These are phyloP conservation scores for Dynastes tityus DNA, from an alignment of 2,888 invertebrate genomes.

Conservation along the genomic window DNA sequence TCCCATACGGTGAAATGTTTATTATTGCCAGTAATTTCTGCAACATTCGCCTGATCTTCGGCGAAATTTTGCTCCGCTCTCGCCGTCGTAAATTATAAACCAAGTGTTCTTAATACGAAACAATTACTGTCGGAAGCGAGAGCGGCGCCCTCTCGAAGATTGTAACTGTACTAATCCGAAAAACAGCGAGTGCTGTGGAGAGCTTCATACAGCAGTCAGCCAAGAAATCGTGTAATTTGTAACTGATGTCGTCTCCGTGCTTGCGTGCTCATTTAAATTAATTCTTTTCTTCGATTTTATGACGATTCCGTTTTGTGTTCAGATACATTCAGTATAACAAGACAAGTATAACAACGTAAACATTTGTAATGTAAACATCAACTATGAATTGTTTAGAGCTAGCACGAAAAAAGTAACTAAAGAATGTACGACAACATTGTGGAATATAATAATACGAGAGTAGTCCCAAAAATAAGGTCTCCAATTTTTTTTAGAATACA, in stretches of 20 bases:
- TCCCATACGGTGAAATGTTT: constrained; percentile 25
- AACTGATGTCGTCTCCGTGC: constrained; percentile 20
- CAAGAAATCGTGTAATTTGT: constrained; percentile 33
- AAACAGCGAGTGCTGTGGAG: constrained; percentile 19
- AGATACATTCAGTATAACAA: no score
- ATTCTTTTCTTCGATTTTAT: not conserved
- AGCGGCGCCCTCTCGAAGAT: constrained; percentile 18
- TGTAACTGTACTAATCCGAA: constrained; percentile 29
- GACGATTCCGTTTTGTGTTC: no score
- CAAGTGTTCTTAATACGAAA: constrained; percentile 50
- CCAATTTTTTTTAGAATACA: no score
- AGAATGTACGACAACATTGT: no score
- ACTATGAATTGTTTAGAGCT: no score
- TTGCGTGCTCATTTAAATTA: constrained; percentile 3
- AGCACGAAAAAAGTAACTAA: no score
- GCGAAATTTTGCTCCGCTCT: constrained; percentile 6
- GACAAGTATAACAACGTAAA: no score
- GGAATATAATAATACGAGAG: no score
- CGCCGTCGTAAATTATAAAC: constrained; percentile 41
- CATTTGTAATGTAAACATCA: no score
- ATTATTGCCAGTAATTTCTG: constrained; percentile 38
- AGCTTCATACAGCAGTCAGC: constrained; percentile 17
- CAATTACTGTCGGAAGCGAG: constrained; percentile 39
- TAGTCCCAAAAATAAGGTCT: no score
- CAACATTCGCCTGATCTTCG: constrained; percentile 27